These are phyloP conservation scores for Rhaphigaster nebulosa DNA, from an alignment of 2,888 invertebrate species.

Conservation along the genomic window DNA sequence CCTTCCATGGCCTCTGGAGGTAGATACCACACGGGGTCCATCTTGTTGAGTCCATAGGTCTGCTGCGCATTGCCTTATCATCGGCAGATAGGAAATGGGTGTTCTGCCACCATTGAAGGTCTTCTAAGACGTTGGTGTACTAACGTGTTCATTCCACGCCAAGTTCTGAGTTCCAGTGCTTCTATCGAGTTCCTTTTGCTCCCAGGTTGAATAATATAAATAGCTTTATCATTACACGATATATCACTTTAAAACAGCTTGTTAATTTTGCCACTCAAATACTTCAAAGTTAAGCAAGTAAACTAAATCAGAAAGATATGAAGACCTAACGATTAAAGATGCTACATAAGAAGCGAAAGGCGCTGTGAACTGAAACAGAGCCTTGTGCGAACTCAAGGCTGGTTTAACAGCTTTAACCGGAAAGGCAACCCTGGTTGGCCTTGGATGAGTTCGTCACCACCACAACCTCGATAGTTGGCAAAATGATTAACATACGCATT, in stretches of 20 bases:
- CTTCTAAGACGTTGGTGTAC: neutral
- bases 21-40: constrained; percentile 61
- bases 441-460: constrained; percentile 45
- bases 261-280: neutral
- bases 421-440: constrained; percentile 24
- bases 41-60: neutral
- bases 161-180: neutral
- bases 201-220: neutral
- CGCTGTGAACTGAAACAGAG: constrained; percentile 1
- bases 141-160: neutral
- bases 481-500: neutral
- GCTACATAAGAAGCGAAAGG: neutral
- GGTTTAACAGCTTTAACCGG: constrained; percentile 13
- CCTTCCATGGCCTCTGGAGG: constrained; percentile 58
- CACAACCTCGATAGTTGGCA: constrained; percentile 15
- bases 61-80: neutral
- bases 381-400: constrained; percentile 42
- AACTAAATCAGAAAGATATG: neutral
- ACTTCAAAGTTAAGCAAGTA: neutral
- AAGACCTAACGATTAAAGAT: neutral
- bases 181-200: neutral
- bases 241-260: neutral
- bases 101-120: neutral
- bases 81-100: neutral
- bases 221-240: neutral